A percentile compares a stretch with the other conserved stretches of the same genome.
Evolutionary conservation across 2,888 invertebrate genomes (phyloP).

Genomic region (Cephus runcator): DNA sequence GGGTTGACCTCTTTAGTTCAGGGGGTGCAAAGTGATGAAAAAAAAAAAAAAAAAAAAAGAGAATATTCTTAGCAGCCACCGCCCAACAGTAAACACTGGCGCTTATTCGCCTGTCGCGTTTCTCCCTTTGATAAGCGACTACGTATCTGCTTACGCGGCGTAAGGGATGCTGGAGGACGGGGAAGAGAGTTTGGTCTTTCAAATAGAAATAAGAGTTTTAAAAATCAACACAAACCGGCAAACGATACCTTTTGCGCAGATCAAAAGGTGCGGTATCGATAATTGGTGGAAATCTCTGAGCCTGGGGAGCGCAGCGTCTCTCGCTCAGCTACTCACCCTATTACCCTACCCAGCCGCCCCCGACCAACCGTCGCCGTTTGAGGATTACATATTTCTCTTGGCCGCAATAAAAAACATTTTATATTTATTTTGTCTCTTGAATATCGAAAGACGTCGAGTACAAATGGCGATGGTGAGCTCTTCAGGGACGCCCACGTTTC

Average conservation of each 20-base stretch:
- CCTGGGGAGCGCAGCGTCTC: slow-evolving; percentile 16
- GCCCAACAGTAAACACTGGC: neutral
- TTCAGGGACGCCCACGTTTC: slow-evolving; percentile 1
- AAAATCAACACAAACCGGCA: slow-evolving; percentile 54
- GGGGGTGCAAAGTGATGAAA: neutral
- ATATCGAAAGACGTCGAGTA: slow-evolving; percentile 12
- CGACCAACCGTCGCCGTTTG: slow-evolving; percentile 45
- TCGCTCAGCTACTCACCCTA: slow-evolving; percentile 17
- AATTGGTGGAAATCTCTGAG: slow-evolving; percentile 61
- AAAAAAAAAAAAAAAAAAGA: neutral
- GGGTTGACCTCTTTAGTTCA: neutral
- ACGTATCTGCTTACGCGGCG: neutral
- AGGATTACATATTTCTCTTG: slow-evolving; percentile 50
- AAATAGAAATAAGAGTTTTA: slow-evolving; percentile 56
- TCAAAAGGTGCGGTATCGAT: slow-evolving; percentile 60
- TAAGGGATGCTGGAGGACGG: neutral
- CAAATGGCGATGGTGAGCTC: slow-evolving; percentile 11
- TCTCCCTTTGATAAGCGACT: neutral
- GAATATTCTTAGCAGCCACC: neutral
- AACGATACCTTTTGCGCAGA: slow-evolving; percentile 35
- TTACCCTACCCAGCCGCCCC: slow-evolving; percentile 10
- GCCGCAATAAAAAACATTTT: slow-evolving; percentile 42
- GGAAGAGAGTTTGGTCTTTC: slow-evolving; percentile 30
- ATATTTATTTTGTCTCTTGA: slow-evolving; percentile 53
- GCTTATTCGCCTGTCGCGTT: neutral